phyloP scores from a whole-genome alignment of 2,797 vertebrate species.

The Sebastes matsubarae region DNA sequence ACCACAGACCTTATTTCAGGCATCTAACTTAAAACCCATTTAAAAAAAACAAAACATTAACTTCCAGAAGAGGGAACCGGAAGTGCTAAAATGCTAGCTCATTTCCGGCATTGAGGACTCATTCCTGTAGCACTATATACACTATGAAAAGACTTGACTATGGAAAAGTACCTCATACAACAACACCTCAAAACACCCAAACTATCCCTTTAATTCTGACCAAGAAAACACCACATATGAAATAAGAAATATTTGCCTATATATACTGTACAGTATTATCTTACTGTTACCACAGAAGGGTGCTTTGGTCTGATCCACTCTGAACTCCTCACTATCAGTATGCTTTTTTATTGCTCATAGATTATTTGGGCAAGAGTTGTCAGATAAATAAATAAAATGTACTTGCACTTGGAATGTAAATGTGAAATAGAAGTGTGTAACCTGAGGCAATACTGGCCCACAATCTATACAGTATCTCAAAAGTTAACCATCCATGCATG shows the following conservation, averaged over 20 bases:
- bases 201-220: neutral
- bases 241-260: neutral
- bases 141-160: too few relatives aligned
- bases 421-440: slow-evolving; percentile 16
- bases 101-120: too few relatives aligned
- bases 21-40: too few relatives aligned
- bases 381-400: slow-evolving; percentile 9
- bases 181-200: too few relatives aligned
- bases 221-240: neutral
- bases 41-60: too few relatives aligned
- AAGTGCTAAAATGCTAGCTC: too few relatives aligned
- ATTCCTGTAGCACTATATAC: too few relatives aligned
- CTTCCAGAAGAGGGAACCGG: too few relatives aligned
- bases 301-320: neutral
- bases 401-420: neutral
- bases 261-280: neutral
- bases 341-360: neutral
- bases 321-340: neutral
- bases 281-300: neutral
- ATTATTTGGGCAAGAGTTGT: neutral
- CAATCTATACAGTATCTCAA: neutral
- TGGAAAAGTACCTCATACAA: too few relatives aligned
- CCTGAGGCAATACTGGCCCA: slow-evolving; percentile 8
- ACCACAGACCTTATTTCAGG: too few relatives aligned
- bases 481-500: slow-evolving; percentile 1